Percentiles rank a stretch among this genome's conserved stretches.
These are phyloP conservation scores for Euura lappo DNA, from an alignment of 1,140 invertebrate species.

Conservation along the genomic window DNA sequence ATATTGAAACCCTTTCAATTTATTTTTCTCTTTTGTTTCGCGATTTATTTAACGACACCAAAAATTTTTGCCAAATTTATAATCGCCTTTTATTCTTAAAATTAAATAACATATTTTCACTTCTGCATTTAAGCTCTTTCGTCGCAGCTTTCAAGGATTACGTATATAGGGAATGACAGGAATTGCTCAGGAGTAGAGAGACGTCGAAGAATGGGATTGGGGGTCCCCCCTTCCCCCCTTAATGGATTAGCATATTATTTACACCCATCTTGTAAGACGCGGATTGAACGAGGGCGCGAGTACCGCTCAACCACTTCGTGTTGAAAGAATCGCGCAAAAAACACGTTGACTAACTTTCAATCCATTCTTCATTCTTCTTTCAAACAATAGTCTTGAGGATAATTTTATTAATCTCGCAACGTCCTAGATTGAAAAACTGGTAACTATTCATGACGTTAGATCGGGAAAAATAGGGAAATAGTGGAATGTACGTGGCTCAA, in stretches of 20 bases:
- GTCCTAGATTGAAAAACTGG: too few species aligned
- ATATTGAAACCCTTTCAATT: not conserved
- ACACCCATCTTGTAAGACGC: slow-evolving; percentile 19
- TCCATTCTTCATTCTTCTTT: not conserved
- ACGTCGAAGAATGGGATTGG: not conserved
- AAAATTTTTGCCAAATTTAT: too few species aligned
- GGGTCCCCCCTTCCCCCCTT: too few species aligned
- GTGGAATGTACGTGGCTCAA: too few species aligned
- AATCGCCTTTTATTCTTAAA: not conserved
- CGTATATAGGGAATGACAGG: not conserved
- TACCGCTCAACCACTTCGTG: too few species aligned
- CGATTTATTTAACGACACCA: too few species aligned
- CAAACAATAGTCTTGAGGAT: not conserved
- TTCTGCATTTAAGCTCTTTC: not conserved
- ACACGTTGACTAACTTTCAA: not conserved
- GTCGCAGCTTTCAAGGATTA: not conserved
- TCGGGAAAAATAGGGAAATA: too few species aligned
- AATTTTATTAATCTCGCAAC: not conserved
- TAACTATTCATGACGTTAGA: too few species aligned
- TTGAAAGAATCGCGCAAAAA: not conserved
- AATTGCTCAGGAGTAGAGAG: not conserved
- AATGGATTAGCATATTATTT: slow-evolving; percentile 32
- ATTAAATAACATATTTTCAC: not conserved
- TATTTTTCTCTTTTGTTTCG: not conserved
- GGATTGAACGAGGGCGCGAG: not conserved